These are phyloP conservation scores for Drosophila aldrichi DNA, from an alignment of 2,888 invertebrate genomes.

Conservation along the genomic window DNA sequence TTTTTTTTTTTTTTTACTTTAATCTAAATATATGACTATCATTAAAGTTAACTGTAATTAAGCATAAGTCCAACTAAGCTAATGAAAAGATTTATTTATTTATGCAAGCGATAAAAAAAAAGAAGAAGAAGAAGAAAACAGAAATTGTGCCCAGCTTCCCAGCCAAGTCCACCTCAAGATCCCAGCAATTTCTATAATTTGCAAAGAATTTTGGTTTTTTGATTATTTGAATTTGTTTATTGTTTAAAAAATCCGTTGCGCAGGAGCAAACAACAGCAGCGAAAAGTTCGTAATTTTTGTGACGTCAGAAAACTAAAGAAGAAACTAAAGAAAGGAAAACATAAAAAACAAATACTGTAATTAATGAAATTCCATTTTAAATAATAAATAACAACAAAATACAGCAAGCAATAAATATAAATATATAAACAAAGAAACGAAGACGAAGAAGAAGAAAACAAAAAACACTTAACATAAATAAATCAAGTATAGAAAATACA, in stretches of 20 bases:
- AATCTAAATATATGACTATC: slow-evolving; percentile 21
- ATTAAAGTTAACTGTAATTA: slow-evolving; percentile 40
- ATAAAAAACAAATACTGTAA: slow-evolving; percentile 31
- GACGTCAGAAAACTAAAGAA: slow-evolving; percentile 84
- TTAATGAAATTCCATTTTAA: slow-evolving; percentile 27
- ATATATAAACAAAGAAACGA: neutral
- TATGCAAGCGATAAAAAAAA: slow-evolving; percentile 35
- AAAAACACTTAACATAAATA: slow-evolving; percentile 9
- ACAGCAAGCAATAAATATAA: slow-evolving; percentile 49
- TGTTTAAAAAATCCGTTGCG: slow-evolving; percentile 84
- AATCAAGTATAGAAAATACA: slow-evolving; percentile 22
- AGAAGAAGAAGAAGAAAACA: neutral
- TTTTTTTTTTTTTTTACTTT: slow-evolving; percentile 19
- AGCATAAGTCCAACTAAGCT: slow-evolving; percentile 62
- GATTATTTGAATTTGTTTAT: slow-evolving; percentile 40
- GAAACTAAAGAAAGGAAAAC: slow-evolving; percentile 32
- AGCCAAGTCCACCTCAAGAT: neutral
- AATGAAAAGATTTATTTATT: slow-evolving; percentile 59
- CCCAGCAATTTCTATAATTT: neutral
- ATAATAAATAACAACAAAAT: slow-evolving; percentile 10
- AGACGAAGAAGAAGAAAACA: neutral
- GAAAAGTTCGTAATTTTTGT: slow-evolving; percentile 83
- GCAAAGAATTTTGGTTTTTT: neutral
- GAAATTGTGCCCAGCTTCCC: neutral
- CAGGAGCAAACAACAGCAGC: slow-evolving; percentile 71